Base-by-base conservation (phyloP, 2,888 invertebrate genomes). In the Branchellion lobata region DNA sequence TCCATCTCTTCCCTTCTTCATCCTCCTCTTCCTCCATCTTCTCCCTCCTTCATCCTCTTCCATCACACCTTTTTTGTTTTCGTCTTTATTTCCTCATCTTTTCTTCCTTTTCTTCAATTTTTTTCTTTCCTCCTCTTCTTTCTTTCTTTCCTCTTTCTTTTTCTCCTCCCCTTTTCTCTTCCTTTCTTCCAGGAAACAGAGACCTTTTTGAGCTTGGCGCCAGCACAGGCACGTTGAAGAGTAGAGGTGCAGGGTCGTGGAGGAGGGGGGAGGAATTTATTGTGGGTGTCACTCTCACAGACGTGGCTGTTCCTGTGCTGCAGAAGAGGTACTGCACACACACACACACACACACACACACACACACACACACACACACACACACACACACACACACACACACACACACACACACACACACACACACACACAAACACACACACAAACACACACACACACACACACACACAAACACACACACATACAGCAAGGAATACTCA, bases 231-330 rank as follows among this genome's bases (percentile, higher is more conserved):
- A n/a, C 5, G 61, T 14, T 57, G 21, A 57, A n/a, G 24, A 57
- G 61, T n/a, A 57, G 21, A n/a, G 5, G 61, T 5, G 21, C 11
- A n/a, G 14, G n/a, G 61, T 5, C 61, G 61, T 57, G 61, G 61
- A 57, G 24, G 24, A 57, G 24, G 24, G 61, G 61, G 61, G 61
- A 57, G 61, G 61, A 57, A n/a, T 57, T 57, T 57, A n/a, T 5
- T 5, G n/a, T 57, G 5, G 24, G 24, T 24, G 61, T 57, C n/a
- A 24, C 3, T 5, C 14, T 57, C 24, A 24, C 24, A 14, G 61
- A 57, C 24, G 61, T 57, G n/a, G 24, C 21, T n/a, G 61, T n/a
- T n/a, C 61, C 61, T n/a, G 21, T n/a, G 61, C 61, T n/a, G 3
- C 61, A 57, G 21, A 57, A 57, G 61, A 57, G 61, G 61, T 57